Evolutionary conservation across 2,113 vertebrate species (phyloP).

Genomic region (Alouatta palliata): DNA sequence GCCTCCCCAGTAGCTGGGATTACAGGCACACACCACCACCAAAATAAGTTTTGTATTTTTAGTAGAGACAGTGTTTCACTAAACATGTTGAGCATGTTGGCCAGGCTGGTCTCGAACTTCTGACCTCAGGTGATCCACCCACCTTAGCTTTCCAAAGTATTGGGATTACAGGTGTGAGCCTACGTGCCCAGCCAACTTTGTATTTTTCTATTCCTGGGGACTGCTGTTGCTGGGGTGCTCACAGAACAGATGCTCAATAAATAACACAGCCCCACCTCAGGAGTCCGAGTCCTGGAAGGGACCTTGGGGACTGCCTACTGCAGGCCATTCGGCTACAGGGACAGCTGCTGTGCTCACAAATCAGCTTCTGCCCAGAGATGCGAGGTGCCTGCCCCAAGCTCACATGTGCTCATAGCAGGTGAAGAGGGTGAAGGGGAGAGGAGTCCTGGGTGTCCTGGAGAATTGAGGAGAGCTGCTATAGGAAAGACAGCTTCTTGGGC

Average conservation of each 20-base stretch:
- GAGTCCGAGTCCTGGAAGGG: neutral
- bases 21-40: no score
- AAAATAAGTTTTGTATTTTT: no score
- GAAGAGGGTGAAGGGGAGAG: neutral
- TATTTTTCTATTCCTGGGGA: neutral
- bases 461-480: neutral
- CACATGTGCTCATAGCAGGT: accelerated
- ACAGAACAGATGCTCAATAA: neutral
- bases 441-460: neutral
- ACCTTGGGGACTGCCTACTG: neutral
- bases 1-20: no score
- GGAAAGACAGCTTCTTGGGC: neutral
- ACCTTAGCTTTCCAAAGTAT: no score
- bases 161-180: no score
- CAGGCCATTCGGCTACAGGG: neutral
- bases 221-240: neutral
- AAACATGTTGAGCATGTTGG: no score
- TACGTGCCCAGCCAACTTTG: neutral
- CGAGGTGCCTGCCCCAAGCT: neutral
- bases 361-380: neutral
- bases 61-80: no score
- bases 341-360: neutral
- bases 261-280: neutral
- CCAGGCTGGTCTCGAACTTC: no score
- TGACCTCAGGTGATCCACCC: no score